Conservation (phyloP, 2,888 invertebrate species). For the Polyploca ridens region DNA sequence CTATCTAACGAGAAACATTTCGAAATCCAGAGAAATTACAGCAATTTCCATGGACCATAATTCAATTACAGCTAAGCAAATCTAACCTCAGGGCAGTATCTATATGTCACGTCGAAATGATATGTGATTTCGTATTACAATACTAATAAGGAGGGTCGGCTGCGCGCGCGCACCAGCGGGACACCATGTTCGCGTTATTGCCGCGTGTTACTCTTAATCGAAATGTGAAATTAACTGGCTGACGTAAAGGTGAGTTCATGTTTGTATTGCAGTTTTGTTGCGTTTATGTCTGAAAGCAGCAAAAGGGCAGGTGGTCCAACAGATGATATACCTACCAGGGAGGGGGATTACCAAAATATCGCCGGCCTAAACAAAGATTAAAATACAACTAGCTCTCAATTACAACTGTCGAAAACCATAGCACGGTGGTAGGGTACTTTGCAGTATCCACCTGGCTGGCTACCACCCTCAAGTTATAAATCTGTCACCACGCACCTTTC, state of each 20-base stretch:
- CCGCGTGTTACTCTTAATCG: slow-evolving; percentile 64
- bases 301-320: no score
- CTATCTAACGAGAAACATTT: background rate
- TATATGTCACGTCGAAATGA: slow-evolving; percentile 47
- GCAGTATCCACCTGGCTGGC: no score
- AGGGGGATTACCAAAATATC: no score
- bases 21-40: slow-evolving; percentile 1
- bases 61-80: background rate
- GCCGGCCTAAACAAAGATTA: no score
- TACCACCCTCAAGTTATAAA: no score
- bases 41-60: slow-evolving; percentile 1
- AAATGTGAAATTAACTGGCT: slow-evolving; percentile 50
- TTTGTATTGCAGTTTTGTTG: background rate
- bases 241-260: slow-evolving; percentile 27
- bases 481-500: no score
- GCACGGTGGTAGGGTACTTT: no score
- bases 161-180: slow-evolving; percentile 52
- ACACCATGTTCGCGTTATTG: slow-evolving; percentile 53
- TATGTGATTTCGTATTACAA: slow-evolving; percentile 54
- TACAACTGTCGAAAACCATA: no score
- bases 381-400: no score
- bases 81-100: slow-evolving; percentile 13
- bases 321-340: no score
- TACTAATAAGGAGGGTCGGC: slow-evolving; percentile 44
- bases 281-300: no score